These are phyloP conservation scores for Pantherophis vulpinus DNA, from an alignment of 2,797 vertebrate species.

Conservation along the genomic window DNA sequence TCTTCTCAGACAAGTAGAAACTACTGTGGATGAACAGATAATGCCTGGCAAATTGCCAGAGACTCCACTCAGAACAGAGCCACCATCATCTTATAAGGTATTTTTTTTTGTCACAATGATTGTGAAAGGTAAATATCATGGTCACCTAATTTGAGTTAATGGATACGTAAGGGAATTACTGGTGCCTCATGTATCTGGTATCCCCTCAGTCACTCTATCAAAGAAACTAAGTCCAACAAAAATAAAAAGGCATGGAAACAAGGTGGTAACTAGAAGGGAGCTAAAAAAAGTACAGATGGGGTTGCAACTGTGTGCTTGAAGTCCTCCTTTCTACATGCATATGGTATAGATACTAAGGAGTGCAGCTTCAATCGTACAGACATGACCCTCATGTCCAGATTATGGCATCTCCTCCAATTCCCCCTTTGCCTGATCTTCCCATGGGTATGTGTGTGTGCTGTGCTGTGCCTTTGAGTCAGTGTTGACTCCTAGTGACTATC, in stretches of 20 bases:
- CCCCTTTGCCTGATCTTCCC: not conserved
- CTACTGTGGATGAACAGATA: constrained; percentile 86
- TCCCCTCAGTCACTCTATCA: not conserved
- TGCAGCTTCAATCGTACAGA: not conserved
- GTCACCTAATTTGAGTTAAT: not conserved
- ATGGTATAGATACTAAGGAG: not conserved
- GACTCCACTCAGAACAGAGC: constrained; percentile 83
- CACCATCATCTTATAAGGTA: constrained; percentile 88
- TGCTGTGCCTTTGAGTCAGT: not conserved
- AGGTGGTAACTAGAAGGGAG: not conserved
- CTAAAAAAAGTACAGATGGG: not conserved
- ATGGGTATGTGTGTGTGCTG: not conserved
- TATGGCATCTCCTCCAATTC: not conserved
- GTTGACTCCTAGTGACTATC: not conserved
- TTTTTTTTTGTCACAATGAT: constrained; percentile 18
- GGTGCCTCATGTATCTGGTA: not conserved
- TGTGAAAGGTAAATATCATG: not conserved
- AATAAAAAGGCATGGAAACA: not conserved
- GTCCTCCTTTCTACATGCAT: not conserved
- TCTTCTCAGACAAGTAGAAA: constrained; percentile 81
- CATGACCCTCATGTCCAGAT: not conserved
- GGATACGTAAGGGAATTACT: not conserved
- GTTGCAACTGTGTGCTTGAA: not conserved
- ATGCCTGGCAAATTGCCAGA: constrained; percentile 92
- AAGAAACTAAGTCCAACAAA: not conserved